Evolutionary conservation across 1,140 invertebrate species (phyloP).

Genomic region (Oncopeltus fasciatus): DNA sequence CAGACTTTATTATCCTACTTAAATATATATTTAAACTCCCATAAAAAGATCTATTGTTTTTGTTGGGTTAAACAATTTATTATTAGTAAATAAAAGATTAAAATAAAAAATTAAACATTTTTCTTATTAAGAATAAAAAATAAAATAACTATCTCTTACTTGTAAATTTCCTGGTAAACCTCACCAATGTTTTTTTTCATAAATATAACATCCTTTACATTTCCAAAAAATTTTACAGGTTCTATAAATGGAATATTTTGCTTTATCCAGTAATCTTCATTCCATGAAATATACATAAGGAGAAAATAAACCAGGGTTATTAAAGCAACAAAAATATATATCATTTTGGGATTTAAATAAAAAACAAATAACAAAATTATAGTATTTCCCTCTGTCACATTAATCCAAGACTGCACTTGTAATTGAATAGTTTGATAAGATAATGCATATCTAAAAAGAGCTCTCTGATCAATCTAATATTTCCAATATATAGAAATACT

Average conservation of each 20-base stretch:
- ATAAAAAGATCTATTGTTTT: not conserved
- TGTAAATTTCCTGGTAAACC: constrained; percentile 12
- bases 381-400: too few relatives aligned
- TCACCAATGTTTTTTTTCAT: constrained; percentile 23
- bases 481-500: too few relatives aligned
- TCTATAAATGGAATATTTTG: constrained; percentile 26
- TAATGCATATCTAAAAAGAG: too few relatives aligned
- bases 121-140: not conserved
- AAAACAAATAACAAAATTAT: too few relatives aligned
- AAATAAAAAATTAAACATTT: not conserved
- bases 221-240: constrained; percentile 34
- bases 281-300: constrained; percentile 26
- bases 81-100: not conserved
- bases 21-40: not conserved
- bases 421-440: too few relatives aligned
- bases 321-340: not conserved
- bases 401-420: too few relatives aligned
- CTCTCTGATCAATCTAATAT: too few relatives aligned
- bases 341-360: too few relatives aligned
- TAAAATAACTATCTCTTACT: not conserved
- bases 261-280: constrained; percentile 29
- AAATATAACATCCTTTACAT: constrained; percentile 31
- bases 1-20: not conserved
- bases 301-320: constrained; percentile 19
- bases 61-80: not conserved